phyloP scores from a whole-genome alignment of 2,797 vertebrate genomes.

The Holocentrus rufus region DNA sequence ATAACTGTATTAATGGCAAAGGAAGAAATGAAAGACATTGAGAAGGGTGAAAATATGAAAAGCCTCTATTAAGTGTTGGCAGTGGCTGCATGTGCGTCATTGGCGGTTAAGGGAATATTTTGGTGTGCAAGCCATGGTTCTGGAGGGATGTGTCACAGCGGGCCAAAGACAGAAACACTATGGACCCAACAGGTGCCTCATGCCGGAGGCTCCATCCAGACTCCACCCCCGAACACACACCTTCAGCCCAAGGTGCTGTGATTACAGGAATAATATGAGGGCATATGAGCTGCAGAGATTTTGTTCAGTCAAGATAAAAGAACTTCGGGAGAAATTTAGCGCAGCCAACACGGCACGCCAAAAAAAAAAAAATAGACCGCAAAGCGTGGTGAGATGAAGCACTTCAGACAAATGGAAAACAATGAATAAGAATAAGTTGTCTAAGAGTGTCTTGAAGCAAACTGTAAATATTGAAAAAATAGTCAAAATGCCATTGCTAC shows the following conservation, averaged over 20 bases:
- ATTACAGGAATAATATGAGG: constrained; percentile 51
- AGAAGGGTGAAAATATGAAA: constrained; percentile 76
- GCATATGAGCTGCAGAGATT: constrained; percentile 41
- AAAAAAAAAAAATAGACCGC: background rate
- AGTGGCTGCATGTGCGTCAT: constrained; percentile 77
- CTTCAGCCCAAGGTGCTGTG: constrained; percentile 41
- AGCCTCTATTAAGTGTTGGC: constrained; percentile 79
- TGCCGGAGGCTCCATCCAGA: constrained; percentile 53
- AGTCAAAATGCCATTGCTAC: background rate
- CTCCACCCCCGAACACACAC: constrained; percentile 56
- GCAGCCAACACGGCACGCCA: constrained; percentile 3
- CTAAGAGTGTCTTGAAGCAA: background rate
- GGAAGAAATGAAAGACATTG: constrained; percentile 74
- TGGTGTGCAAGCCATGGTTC: constrained; percentile 73
- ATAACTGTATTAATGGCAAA: constrained; percentile 62
- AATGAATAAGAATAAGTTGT: background rate
- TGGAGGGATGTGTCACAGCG: constrained; percentile 77
- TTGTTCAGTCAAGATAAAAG: constrained; percentile 16
- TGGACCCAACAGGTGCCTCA: constrained; percentile 64
- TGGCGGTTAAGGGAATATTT: constrained; percentile 77
- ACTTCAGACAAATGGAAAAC: background rate
- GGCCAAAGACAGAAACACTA: constrained; percentile 64
- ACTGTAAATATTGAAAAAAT: background rate
- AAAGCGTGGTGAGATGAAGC: background rate
- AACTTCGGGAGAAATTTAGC: constrained; percentile 12